Percentiles rank a stretch among this genome's conserved stretches.
Evolutionary conservation across 2,113 vertebrate species (phyloP).

Genomic region (Connochaetes taurinus): DNA sequence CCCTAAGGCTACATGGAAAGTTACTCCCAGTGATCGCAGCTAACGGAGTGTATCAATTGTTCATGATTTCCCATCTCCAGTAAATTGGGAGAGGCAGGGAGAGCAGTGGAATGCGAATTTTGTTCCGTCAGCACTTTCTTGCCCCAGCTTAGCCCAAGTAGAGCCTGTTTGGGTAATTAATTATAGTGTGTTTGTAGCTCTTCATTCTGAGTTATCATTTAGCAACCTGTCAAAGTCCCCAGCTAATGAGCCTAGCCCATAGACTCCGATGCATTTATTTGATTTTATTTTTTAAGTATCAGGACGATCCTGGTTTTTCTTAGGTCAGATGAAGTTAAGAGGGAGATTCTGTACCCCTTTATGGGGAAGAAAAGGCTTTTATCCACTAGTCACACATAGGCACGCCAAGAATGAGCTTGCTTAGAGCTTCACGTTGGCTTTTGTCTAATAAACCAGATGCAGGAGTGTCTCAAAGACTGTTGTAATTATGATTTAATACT

Average conservation of each 20-base stretch:
- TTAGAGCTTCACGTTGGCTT: not conserved
- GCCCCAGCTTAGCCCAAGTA: conserved; percentile 80
- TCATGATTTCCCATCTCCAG: conserved; percentile 89
- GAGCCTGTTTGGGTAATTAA: conserved; percentile 86
- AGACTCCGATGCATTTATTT: conserved; percentile 70
- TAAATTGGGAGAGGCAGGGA: conserved; percentile 86
- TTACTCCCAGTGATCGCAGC: conserved; percentile 86
- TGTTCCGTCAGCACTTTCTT: conserved; percentile 84
- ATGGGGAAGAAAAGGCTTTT: not conserved
- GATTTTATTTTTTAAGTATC: conserved; percentile 52
- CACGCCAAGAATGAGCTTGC: not conserved
- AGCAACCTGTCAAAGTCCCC: conserved; percentile 81
- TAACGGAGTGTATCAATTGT: conserved; percentile 93
- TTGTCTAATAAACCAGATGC: not conserved
- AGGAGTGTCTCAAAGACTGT: not conserved
- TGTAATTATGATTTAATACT: not conserved
- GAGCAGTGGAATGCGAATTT: conserved; percentile 81
- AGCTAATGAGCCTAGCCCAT: conserved; percentile 74
- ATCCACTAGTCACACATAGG: not conserved
- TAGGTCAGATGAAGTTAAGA: not conserved
- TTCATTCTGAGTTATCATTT: conserved; percentile 78
- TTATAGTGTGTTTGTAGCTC: conserved; percentile 83
- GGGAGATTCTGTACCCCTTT: not conserved
- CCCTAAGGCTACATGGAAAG: conserved; percentile 88
- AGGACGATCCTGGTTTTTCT: not conserved